phyloP scores from a whole-genome alignment of 2,888 invertebrate species.

The Heliconius hortense region DNA sequence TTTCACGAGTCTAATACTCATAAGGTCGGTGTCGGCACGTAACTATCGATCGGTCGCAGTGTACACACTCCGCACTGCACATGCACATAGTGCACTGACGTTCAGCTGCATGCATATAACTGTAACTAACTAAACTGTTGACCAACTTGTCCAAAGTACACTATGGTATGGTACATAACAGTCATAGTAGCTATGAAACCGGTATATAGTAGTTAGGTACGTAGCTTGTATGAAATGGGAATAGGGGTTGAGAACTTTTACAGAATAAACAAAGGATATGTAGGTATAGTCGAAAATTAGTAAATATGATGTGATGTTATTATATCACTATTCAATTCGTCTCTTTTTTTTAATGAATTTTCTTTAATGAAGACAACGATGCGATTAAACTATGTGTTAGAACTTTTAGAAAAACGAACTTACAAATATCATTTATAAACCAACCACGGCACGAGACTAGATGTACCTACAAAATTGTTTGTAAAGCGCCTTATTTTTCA shows the following conservation, averaged over 20 bases:
- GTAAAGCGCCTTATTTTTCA: no score
- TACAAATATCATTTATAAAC: background rate
- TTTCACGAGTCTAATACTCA: no score
- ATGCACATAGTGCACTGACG: background rate
- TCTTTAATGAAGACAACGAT: background rate
- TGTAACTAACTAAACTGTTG: slow-evolving; percentile 26
- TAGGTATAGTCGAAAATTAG: background rate
- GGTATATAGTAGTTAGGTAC: background rate
- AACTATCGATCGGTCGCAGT: slow-evolving; percentile 25
- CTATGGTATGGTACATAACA: background rate
- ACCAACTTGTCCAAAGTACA: slow-evolving; percentile 15
- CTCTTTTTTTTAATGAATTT: background rate
- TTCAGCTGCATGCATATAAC: slow-evolving; percentile 14
- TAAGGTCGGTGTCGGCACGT: slow-evolving; percentile 28
- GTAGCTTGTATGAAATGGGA: background rate
- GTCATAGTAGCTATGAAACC: background rate
- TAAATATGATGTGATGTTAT: background rate
- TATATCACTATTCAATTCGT: background rate
- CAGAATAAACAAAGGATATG: background rate
- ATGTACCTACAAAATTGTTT: no score
- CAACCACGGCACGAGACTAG: background rate
- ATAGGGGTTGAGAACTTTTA: background rate
- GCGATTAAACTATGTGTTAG: no score
- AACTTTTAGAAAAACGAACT: no score
- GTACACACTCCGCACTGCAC: slow-evolving; percentile 4